Evolutionary conservation across 53 echinoderm and acorn worm species (phyloP).

Genomic region (Apostichopus leukothele): DNA sequence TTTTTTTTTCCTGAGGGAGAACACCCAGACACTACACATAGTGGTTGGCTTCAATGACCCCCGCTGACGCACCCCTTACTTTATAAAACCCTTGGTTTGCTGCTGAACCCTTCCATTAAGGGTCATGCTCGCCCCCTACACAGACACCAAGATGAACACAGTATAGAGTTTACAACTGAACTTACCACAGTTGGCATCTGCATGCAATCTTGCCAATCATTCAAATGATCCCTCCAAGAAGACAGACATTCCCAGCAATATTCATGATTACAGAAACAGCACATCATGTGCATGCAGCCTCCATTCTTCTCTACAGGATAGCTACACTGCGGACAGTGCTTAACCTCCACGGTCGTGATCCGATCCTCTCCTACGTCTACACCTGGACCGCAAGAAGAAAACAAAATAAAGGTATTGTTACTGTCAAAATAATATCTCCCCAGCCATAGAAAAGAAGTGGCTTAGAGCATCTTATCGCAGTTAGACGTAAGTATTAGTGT

Average conservation of each 20-base stretch:
- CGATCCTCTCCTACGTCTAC: slow-evolving; percentile 6
- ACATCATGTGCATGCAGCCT: slow-evolving; percentile 64
- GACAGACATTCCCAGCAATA: slow-evolving; percentile 74
- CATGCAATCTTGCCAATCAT: neutral
- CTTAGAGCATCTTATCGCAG: no score
- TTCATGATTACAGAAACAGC: slow-evolving; percentile 50
- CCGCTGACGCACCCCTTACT: no score
- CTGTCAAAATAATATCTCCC: no score
- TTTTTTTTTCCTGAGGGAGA: no score
- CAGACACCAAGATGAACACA: no score
- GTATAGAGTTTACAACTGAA: neutral
- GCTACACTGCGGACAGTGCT: slow-evolving; percentile 61
- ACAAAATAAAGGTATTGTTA: neutral
- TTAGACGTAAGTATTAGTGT: no score
- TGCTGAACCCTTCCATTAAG: no score
- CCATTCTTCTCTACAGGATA: slow-evolving; percentile 66
- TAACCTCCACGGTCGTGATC: slow-evolving; percentile 62
- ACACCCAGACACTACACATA: no score
- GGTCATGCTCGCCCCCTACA: no score
- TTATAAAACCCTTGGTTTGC: no score
- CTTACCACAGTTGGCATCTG: slow-evolving; percentile 23
- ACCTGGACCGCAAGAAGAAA: slow-evolving; percentile 5
- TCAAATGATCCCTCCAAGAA: slow-evolving; percentile 30
- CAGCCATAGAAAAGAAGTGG: no score
- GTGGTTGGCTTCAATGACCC: no score